Conservation (phyloP, 1,140 invertebrate species). For the Pogonognathellus flavescens region DNA sequence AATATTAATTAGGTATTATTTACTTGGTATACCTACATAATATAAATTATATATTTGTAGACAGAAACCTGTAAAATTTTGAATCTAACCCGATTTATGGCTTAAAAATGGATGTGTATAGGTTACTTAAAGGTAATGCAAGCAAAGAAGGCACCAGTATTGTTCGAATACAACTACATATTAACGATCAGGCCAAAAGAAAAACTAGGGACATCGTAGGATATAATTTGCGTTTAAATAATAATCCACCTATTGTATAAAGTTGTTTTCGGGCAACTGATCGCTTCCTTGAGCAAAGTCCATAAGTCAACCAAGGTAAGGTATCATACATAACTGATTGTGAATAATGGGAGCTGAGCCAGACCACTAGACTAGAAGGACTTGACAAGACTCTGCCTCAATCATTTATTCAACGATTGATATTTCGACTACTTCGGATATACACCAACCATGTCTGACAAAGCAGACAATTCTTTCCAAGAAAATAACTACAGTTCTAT, state of each 20-base stretch:
- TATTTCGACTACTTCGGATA: neutral
- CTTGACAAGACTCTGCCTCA: neutral
- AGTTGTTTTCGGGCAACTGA: neutral
- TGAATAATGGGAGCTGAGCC: too few relatives aligned
- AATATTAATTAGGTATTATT: too few relatives aligned
- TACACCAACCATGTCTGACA: neutral
- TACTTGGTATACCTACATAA: too few relatives aligned
- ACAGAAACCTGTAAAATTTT: too few relatives aligned
- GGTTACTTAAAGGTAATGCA: too few relatives aligned
- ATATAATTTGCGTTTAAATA: slow-evolving; percentile 18
- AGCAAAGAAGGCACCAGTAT: too few relatives aligned
- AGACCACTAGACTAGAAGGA: neutral
- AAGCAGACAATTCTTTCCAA: neutral
- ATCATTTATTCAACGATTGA: neutral
- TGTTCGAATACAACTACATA: too few relatives aligned
- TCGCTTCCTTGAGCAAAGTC: slow-evolving; percentile 7
- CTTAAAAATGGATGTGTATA: too few relatives aligned
- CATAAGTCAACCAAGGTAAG: slow-evolving; percentile 3
- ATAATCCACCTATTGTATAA: neutral
- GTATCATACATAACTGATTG: neutral
- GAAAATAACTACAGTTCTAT: neutral
- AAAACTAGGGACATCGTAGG: neutral
- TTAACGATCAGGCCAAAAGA: neutral
- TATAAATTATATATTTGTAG: too few relatives aligned
- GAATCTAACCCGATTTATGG: too few relatives aligned